phyloP scores from a whole-genome alignment of 1,140 invertebrate species.

The Medauroidea extradentata region DNA sequence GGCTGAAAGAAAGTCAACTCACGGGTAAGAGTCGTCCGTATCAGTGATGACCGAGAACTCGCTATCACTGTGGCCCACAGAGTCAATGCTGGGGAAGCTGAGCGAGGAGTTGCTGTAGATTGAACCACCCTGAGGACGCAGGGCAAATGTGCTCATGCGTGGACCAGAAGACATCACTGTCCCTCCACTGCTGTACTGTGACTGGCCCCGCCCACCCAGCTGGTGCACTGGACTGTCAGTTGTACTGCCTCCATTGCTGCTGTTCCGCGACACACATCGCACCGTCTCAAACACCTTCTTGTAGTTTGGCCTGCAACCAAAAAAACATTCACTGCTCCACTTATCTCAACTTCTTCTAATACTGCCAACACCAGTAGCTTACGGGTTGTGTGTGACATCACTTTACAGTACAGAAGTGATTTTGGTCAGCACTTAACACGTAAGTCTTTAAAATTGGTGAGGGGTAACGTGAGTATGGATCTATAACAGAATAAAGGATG shows the following conservation, averaged over 20 bases:
- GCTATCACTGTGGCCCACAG: constrained; percentile 49
- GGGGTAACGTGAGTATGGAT: too few relatives aligned
- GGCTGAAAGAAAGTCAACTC: too few relatives aligned
- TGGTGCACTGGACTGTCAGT: constrained; percentile 12
- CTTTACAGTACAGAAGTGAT: too few relatives aligned
- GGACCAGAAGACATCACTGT: constrained; percentile 1
- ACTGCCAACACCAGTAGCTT: too few relatives aligned
- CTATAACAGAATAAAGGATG: too few relatives aligned
- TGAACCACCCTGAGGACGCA: not conserved
- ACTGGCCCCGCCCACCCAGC: not conserved
- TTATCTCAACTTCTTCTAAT: too few relatives aligned
- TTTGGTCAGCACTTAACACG: too few relatives aligned
- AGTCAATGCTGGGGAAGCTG: constrained; percentile 50
- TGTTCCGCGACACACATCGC: constrained; percentile 60
- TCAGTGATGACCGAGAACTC: constrained; percentile 52
- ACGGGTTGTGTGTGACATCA: too few relatives aligned
- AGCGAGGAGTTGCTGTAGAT: constrained; percentile 40
- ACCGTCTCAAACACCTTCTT: constrained; percentile 82
- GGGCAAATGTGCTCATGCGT: constrained; percentile 9
- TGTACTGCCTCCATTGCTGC: constrained; percentile 2
- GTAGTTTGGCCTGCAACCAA: constrained; percentile 58
- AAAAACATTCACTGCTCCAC: not conserved
- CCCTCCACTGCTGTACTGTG: too few relatives aligned
- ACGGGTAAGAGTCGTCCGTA: constrained; percentile 59
- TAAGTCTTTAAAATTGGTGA: too few relatives aligned